phyloP scores from a whole-genome alignment of 2,888 invertebrate species.

The Platycheirus rosarum region DNA sequence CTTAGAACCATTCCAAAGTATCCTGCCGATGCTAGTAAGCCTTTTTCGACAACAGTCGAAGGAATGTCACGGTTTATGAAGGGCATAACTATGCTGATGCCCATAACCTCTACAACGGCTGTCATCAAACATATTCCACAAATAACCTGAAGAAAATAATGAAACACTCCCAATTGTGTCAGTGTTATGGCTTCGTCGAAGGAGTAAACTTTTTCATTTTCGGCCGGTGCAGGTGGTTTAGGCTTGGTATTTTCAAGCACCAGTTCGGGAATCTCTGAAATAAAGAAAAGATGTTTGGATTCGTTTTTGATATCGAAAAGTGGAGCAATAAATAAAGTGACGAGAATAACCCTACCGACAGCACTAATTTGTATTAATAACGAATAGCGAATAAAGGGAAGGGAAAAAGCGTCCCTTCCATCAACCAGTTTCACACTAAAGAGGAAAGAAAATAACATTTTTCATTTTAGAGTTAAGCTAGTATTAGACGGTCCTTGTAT shows the following conservation, averaged over 20 bases:
- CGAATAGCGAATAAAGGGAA: too few relatives aligned
- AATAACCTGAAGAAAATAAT: slow-evolving; percentile 84
- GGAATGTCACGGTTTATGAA: slow-evolving; percentile 86
- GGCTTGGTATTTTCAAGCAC: background rate
- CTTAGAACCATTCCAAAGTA: slow-evolving; percentile 87
- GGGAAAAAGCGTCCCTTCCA: too few relatives aligned
- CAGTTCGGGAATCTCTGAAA: slow-evolving; percentile 5
- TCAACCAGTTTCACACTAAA: too few relatives aligned
- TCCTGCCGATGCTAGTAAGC: slow-evolving; percentile 85
- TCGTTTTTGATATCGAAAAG: too few relatives aligned
- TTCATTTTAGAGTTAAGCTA: too few relatives aligned
- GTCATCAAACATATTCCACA: slow-evolving; percentile 85
- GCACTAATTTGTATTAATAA: too few relatives aligned
- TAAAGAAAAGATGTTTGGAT: background rate
- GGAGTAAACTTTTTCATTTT: slow-evolving; percentile 36
- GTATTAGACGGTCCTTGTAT: too few relatives aligned
- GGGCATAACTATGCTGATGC: slow-evolving; percentile 85
- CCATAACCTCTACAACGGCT: slow-evolving; percentile 85
- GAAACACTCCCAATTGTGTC: slow-evolving; percentile 85
- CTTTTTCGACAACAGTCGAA: slow-evolving; percentile 84
- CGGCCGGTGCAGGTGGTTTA: background rate
- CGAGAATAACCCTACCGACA: too few relatives aligned
- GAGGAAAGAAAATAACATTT: too few relatives aligned
- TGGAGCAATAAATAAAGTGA: too few relatives aligned
- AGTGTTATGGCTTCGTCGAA: slow-evolving; percentile 65